Conservation (phyloP, 2,797 vertebrate genomes). For the Triplophysa bombifrons region DNA sequence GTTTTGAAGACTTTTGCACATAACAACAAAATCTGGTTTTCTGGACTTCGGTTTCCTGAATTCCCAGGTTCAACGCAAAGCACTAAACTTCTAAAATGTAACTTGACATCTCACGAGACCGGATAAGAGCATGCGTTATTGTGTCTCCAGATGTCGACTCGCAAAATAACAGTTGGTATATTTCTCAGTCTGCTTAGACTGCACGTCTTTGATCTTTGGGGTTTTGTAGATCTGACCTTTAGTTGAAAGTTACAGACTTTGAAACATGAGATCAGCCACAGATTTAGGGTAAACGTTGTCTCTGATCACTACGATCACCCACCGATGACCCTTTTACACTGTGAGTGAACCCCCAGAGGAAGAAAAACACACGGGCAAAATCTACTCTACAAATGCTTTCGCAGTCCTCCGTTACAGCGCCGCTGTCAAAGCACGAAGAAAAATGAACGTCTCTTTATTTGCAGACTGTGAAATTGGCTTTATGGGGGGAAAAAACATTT, state of each 20-base stretch:
- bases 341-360: constrained; percentile 34
- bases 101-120: constrained; percentile 24
- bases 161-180: constrained; percentile 25
- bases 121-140: constrained; percentile 23
- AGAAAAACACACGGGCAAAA: not conserved
- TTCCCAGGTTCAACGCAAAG: not conserved
- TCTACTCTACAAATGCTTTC: constrained; percentile 22
- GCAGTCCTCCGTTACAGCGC: constrained; percentile 29
- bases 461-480: constrained; percentile 56
- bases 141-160: constrained; percentile 33
- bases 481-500: constrained; percentile 41
- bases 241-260: constrained; percentile 38
- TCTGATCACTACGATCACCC: constrained; percentile 30
- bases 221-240: constrained; percentile 36
- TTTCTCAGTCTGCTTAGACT: constrained; percentile 29
- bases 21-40: not conserved
- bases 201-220: constrained; percentile 32
- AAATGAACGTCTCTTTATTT: constrained; percentile 54
- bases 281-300: constrained; percentile 36
- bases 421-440: constrained; percentile 52
- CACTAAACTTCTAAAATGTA: not conserved
- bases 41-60: not conserved
- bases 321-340: constrained; percentile 37
- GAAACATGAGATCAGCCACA: constrained; percentile 37
- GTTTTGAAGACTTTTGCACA: not conserved